Percentiles rank a stretch among this genome's conserved stretches.
phyloP scores from a whole-genome alignment of 1,140 invertebrate genomes.

The Drosophila pseudoananassae region DNA sequence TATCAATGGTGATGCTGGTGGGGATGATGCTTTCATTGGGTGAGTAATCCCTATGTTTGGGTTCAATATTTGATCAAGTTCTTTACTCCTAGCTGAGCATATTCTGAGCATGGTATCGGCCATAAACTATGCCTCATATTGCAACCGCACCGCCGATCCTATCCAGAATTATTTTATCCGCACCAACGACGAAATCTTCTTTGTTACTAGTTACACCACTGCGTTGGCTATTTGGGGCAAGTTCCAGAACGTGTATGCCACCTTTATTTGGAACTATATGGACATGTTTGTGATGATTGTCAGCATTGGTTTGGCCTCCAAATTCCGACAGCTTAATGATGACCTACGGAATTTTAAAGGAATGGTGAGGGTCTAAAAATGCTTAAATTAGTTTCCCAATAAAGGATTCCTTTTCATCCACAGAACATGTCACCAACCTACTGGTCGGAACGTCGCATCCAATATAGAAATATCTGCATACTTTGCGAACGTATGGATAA shows the following conservation, averaged over 20 bases:
- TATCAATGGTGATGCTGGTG: conserved; percentile 72
- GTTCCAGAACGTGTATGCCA: conserved; percentile 67
- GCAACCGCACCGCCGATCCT: conserved; percentile 69
- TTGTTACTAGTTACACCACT: conserved; percentile 55
- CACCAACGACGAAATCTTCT: conserved; percentile 73
- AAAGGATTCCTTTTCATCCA: conserved; percentile 27
- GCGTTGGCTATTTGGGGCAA: conserved; percentile 66
- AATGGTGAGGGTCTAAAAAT: conserved; percentile 76
- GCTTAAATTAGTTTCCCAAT: neutral
- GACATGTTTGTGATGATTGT: conserved; percentile 83
- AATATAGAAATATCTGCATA: conserved; percentile 79
- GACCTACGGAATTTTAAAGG: conserved; percentile 76
- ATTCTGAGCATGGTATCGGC: conserved; percentile 71
- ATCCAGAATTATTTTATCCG: conserved; percentile 69
- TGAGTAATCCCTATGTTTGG: conserved; percentile 11
- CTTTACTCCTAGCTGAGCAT: conserved; percentile 57
- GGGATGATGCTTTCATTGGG: conserved; percentile 76
- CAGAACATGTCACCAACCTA: conserved; percentile 70
- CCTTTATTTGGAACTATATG: conserved; percentile 82
- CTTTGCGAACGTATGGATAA: conserved; percentile 72
- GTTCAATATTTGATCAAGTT: neutral
- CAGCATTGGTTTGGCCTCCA: conserved; percentile 69
- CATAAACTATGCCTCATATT: conserved; percentile 61
- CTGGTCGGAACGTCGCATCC: conserved; percentile 73
- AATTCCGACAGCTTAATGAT: conserved; percentile 75